Evolutionary conservation across 1,140 invertebrate species (phyloP).

Genomic region (Solenopsis invicta): DNA sequence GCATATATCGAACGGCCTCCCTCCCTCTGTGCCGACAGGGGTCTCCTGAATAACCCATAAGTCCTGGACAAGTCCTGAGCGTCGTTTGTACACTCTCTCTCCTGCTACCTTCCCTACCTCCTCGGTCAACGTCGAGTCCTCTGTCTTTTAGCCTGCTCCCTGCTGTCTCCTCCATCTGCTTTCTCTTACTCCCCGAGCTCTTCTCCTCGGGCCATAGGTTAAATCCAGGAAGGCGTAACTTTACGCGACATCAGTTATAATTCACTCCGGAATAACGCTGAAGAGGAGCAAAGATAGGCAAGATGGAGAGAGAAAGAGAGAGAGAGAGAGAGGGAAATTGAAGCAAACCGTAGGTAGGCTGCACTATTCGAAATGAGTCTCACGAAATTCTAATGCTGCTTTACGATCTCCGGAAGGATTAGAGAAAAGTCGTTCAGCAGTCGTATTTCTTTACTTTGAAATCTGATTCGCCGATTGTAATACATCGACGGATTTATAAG

Average conservation of each 20-base stretch:
- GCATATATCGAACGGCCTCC: constrained; percentile 79
- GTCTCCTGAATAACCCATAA: constrained; percentile 82
- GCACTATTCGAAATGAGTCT: constrained; percentile 20
- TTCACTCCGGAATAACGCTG: constrained; percentile 68
- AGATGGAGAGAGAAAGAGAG: neutral
- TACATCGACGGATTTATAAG: neutral
- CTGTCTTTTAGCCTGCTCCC: constrained; percentile 5
- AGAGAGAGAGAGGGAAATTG: neutral
- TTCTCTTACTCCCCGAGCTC: constrained; percentile 33
- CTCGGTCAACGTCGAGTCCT: constrained; percentile 45
- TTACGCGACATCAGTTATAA: constrained; percentile 77
- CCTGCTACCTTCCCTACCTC: constrained; percentile 27
- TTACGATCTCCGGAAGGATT: constrained; percentile 63
- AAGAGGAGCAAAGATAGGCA: neutral
- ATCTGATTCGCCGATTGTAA: neutral
- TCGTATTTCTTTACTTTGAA: neutral
- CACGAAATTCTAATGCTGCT: constrained; percentile 19
- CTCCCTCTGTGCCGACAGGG: constrained; percentile 56
- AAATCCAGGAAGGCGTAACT: constrained; percentile 79
- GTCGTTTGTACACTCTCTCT: constrained; percentile 71
- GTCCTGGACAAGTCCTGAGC: constrained; percentile 72
- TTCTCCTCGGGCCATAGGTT: constrained; percentile 69
- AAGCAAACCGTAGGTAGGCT: constrained; percentile 17
- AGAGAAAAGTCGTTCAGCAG: constrained; percentile 38
- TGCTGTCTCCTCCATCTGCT: constrained; percentile 40